Evolutionary conservation across 2,113 vertebrate species (phyloP).

Genomic region (Seriola rivoliana): DNA sequence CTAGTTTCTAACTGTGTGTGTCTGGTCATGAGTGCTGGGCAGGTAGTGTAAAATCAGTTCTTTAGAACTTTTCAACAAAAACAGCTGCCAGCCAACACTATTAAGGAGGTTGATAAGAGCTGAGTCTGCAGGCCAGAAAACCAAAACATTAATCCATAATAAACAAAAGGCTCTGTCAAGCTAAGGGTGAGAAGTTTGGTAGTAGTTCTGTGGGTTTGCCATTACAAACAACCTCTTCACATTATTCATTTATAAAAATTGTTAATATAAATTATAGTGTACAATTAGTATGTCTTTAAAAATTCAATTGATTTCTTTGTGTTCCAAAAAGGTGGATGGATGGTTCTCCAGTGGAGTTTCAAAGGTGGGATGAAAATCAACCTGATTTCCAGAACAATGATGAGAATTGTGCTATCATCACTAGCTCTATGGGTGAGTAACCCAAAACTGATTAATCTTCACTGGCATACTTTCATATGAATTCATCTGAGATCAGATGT

Average conservation of each 20-base stretch:
- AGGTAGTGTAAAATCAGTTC: no score
- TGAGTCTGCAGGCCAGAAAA: no score
- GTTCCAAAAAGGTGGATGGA: constrained; percentile 90
- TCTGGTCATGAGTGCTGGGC: no score
- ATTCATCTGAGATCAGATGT: not conserved
- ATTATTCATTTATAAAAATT: not conserved
- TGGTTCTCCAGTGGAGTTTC: constrained; percentile 86
- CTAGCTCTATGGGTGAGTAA: constrained; percentile 81
- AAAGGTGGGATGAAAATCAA: constrained; percentile 89
- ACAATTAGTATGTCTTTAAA: not conserved
- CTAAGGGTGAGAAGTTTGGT: no score
- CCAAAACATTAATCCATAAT: no score
- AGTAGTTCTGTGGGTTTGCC: not conserved
- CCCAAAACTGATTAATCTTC: not conserved
- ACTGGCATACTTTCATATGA: not conserved
- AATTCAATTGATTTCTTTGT: constrained; percentile 5
- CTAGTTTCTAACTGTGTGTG: no score
- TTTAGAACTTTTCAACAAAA: no score
- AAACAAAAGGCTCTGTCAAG: no score
- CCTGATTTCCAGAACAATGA: constrained; percentile 89
- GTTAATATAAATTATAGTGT: not conserved
- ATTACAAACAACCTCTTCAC: not conserved
- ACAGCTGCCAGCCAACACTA: no score
- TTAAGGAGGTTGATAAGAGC: no score
- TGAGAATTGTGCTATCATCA: constrained; percentile 91